Evolutionary conservation across 2,797 vertebrate species (phyloP), one percentile per base, ranked within the genome.

Genomic region (Otolemur crassicaudatus): DNA sequence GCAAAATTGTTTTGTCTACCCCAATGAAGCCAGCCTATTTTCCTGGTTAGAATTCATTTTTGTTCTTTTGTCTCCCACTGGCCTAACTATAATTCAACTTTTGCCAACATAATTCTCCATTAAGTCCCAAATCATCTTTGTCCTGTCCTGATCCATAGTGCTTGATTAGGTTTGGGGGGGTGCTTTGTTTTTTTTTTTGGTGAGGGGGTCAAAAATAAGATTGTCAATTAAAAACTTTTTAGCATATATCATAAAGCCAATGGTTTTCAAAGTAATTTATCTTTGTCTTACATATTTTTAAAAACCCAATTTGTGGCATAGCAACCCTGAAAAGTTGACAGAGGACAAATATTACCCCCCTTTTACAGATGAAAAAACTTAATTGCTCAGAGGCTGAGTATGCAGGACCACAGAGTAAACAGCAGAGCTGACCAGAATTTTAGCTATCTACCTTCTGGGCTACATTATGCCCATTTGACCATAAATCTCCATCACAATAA

Each of bases 361-460:
- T 97, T 98, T 97, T 97, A 97, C 97, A 97, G 97, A 97, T 98
- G 95, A 97, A 97, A 98, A 98, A 89, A 94, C 96, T 89, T 31
- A 97, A 89, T 19, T 94, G 46, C 77, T 88, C 67, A 94, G 7
- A 83, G 46, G n/a, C 27, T 92, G 60, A 82, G 60, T 46, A 90
- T 12, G 29, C 2, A 90, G 49, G 19, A 95, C 37, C 60, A 84
- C 5, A 83, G 29, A 61, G 31, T 27, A 29, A 76, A 34, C 8
- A 77, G 49, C 34, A 91, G 31, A 91, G 61, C 69, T 90, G 31
- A 61, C 19, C 69, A 96, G 13, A 60, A 69, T 49, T 76, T 60
- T 92, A 61, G 40, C 31, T 76, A 69, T 16, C 43, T 69, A 46
- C 43, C 31, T 77, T 96, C 87, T 65, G 49, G 14, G 43, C 60